A percentile compares a stretch with the other conserved stretches of the same genome.
phyloP scores from a whole-genome alignment of 2,797 vertebrate species.

The Rallus crepitans region DNA sequence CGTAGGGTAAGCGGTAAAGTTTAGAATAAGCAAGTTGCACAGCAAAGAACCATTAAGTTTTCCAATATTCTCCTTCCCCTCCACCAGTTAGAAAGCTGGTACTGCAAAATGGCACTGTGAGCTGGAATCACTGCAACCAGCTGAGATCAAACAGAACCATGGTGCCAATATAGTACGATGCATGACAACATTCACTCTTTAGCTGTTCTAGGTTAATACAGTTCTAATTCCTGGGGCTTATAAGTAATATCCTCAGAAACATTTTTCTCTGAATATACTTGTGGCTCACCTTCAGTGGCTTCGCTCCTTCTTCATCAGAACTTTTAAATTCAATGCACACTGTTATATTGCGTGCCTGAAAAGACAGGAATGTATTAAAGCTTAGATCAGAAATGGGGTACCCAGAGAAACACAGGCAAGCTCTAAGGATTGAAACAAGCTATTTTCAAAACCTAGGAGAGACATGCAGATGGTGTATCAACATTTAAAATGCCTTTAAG shows the following conservation, averaged over 20 bases:
- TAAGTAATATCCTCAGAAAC: neutral
- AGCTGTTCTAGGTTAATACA: neutral
- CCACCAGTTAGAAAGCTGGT: neutral
- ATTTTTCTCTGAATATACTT: neutral
- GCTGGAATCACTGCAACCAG: neutral
- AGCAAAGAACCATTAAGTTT: neutral
- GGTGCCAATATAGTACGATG: neutral
- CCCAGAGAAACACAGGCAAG: neutral
- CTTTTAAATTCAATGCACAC: constrained; percentile 94
- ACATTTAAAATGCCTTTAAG: neutral
- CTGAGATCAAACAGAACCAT: neutral
- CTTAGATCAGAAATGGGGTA: constrained; percentile 1
- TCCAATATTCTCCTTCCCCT: neutral
- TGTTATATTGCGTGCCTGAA: constrained; percentile 95
- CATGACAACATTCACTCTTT: neutral
- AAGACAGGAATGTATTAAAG: constrained; percentile 35
- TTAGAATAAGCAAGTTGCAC: neutral
- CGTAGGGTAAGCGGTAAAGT: neutral
- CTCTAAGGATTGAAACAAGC: constrained; percentile 11
- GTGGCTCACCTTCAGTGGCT: constrained; percentile 89
- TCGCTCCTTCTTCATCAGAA: constrained; percentile 93
- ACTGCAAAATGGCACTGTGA: neutral
- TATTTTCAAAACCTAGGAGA: constrained; percentile 34
- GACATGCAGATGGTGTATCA: neutral
- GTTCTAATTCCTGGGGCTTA: neutral